These are phyloP conservation scores for Heteromyza rotundicornis DNA, from an alignment of 2,888 invertebrate genomes.

Conservation along the genomic window DNA sequence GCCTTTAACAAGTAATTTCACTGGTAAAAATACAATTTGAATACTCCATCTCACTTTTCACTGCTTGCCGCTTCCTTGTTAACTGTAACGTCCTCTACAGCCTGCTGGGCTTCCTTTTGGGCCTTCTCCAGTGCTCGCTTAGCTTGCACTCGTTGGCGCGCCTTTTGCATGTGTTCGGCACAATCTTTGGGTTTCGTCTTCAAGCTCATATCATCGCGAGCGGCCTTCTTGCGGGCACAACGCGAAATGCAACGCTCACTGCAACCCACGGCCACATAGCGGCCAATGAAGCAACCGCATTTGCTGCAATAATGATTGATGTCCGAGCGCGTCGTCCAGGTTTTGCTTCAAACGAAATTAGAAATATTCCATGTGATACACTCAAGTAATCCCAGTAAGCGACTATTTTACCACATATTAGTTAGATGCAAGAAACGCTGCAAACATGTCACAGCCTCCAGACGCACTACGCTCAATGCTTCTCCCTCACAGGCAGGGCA, in stretches of 20 bases:
- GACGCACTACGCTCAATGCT: slow-evolving; percentile 45
- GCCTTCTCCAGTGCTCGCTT: slow-evolving; percentile 7
- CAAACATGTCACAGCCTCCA: slow-evolving; percentile 49
- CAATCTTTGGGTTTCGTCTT: slow-evolving; percentile 48
- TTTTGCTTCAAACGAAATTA: slow-evolving; percentile 37
- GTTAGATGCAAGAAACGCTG: slow-evolving; percentile 44
- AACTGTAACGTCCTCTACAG: not conserved
- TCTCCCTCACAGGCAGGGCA: slow-evolving; percentile 53
- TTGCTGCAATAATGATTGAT: slow-evolving; percentile 57
- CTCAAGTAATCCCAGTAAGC: not conserved
- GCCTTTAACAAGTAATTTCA: too few species aligned
- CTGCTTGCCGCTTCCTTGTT: not conserved
- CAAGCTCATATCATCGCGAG: slow-evolving; percentile 43
- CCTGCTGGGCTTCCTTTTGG: not conserved
- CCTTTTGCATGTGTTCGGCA: slow-evolving; percentile 44
- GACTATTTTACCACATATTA: slow-evolving; percentile 41
- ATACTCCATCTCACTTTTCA: too few species aligned
- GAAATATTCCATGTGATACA: not conserved
- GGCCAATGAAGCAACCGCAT: slow-evolving; percentile 58
- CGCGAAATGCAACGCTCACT: slow-evolving; percentile 47
- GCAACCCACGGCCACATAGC: slow-evolving; percentile 42
- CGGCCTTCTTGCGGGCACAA: slow-evolving; percentile 45
- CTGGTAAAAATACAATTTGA: too few species aligned
- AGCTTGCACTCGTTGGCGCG: slow-evolving; percentile 38
- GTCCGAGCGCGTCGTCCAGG: slow-evolving; percentile 47